Base-by-base conservation (phyloP, 2,797 vertebrate species). In the Eleutherodactylus coqui region DNA sequence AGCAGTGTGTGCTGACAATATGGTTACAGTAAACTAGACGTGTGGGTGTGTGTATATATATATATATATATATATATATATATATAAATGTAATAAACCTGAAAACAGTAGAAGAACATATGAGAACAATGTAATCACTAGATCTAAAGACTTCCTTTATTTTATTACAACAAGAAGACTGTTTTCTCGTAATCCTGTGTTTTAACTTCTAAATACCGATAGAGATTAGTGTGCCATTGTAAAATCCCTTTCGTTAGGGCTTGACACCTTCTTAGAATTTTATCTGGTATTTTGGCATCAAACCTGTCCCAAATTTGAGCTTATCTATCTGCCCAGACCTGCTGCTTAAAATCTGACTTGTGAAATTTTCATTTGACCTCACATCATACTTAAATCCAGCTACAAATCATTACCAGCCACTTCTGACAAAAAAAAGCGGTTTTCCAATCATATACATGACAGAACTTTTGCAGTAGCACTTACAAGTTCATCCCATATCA, bases 261-360 rank as follows among this genome's bases (percentile, higher is more conserved):
- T 64, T 79, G 38, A 62, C 55, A 64, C 14, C 41, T 21, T 45
- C 9, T 69, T 67, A 34, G 11, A 67, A 14, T 64, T 47, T 3
- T 47, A 67, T 64, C 34, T 34, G 27, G 29, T 81, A 58, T 47
- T 49, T 21, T 51, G 43, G 32, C 27, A 81, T 81, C 9, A 67
- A 60, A 60, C 49, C 53, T 80, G 38, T 29, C 58, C 77, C 55
- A 79, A 19, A 29, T 67, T 32, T 16, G 32, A 67, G 60, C 43
- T 67, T 80, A 80, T 80, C 79, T 49, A 8, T 80, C 79, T 67
- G 58, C 41, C 29, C 60, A 67, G 60, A 32, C 60, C 32, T 34
- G 29, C 60, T 47, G 10, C 41, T 64, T 80, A 32, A 19, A 64
- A 45, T 4, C 41, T 29, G 72, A 34, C n/a, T 64, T 49, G 19